Evolutionary conservation across 2,797 vertebrate species (phyloP).

Genomic region (Eremophila alpestris): DNA sequence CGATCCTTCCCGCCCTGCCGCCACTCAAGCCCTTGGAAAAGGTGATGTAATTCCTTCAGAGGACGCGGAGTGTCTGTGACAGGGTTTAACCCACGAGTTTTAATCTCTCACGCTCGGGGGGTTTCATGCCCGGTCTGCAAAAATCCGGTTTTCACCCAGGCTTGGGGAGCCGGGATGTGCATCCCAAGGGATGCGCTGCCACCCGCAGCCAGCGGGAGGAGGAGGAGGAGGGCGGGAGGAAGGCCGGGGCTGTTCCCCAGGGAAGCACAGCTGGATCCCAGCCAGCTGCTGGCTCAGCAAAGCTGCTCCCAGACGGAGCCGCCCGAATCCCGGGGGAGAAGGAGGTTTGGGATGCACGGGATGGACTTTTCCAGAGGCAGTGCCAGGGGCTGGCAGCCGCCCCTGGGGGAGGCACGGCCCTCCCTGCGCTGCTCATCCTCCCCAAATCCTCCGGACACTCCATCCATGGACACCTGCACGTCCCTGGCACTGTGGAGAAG

Average conservation of each 20-base stretch:
- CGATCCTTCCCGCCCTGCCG: not conserved
- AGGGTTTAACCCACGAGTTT: conserved; percentile 27
- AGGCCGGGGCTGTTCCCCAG: not conserved
- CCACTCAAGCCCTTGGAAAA: not conserved
- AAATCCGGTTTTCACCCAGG: conserved; percentile 1
- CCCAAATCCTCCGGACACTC: not conserved
- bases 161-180: not conserved
- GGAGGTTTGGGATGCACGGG: accelerated
- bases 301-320: not conserved
- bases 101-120: not conserved
- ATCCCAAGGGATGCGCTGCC: not conserved
- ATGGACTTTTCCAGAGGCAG: not conserved
- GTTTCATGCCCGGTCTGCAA: not conserved
- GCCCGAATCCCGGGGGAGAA: not conserved
- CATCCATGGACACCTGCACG: not conserved
- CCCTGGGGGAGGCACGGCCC: not conserved
- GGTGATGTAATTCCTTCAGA: conserved; percentile 12
- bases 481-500: not conserved
- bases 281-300: conserved; percentile 5
- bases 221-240: not conserved
- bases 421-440: accelerated
- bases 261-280: not conserved
- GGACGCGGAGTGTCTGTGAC: not conserved
- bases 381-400: not conserved
- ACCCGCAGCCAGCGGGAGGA: not conserved